phyloP scores from a whole-genome alignment of 2,797 vertebrate species.

The Acrossocheilus wenchowensis region DNA sequence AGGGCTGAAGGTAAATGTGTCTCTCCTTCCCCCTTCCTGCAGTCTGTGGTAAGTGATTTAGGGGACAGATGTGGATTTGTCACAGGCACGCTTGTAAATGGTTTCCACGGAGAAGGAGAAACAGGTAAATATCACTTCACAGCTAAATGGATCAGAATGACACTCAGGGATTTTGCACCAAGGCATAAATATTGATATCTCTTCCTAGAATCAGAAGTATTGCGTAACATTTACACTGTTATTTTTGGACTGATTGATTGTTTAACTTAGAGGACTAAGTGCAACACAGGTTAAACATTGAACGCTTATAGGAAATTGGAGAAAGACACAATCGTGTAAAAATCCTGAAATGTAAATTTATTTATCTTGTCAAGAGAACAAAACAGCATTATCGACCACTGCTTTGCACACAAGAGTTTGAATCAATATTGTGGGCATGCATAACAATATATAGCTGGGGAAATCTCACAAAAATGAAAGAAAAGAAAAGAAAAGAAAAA shows the following conservation, averaged over 20 bases:
- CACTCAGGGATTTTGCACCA: conserved; percentile 50
- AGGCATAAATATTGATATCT: conserved; percentile 58
- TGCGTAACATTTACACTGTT: conserved; percentile 40
- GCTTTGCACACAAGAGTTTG: neutral
- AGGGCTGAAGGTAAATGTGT: conserved; percentile 20
- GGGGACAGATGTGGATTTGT: conserved; percentile 54
- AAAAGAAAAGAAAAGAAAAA: neutral
- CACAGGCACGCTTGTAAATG: conserved; percentile 56
- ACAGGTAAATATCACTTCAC: conserved; percentile 66
- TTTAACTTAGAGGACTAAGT: conserved; percentile 41
- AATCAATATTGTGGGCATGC: conserved; percentile 11
- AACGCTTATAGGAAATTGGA: conserved; percentile 16
- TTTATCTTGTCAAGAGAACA: conserved; percentile 21
- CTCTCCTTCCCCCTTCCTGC: conserved; percentile 3
- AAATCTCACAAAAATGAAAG: neutral
- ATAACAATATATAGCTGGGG: neutral
- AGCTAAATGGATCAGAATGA: conserved; percentile 66
- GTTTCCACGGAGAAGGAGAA: conserved; percentile 62
- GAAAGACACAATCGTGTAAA: conserved; percentile 18
- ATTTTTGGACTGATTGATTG: conserved; percentile 43
- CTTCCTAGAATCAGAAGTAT: conserved; percentile 43
- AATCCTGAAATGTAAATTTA: conserved; percentile 3
- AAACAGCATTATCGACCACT: neutral
- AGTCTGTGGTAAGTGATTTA: conserved; percentile 34
- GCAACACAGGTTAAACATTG: conserved; percentile 35